These are phyloP conservation scores for Ctenoplectra terminalis DNA, from an alignment of 1,140 invertebrate species.

Conservation along the genomic window DNA sequence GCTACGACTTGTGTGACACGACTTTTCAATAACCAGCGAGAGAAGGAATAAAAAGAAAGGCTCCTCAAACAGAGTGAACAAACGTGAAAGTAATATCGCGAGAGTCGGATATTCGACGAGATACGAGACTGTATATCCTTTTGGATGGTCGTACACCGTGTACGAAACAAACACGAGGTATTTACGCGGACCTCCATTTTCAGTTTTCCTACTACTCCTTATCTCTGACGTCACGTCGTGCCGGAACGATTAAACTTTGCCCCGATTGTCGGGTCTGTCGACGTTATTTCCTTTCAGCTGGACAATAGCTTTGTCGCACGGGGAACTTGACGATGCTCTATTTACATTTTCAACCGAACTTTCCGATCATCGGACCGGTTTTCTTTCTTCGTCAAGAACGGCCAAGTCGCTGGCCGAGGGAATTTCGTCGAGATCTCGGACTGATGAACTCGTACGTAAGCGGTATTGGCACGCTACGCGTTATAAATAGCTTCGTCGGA, in stretches of 20 bases:
- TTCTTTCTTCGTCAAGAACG: neutral
- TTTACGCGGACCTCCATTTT: neutral
- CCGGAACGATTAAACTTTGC: constrained; percentile 68
- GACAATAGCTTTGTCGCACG: constrained; percentile 46
- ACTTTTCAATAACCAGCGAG: constrained; percentile 10
- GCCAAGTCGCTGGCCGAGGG: neutral
- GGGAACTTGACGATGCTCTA: constrained; percentile 9
- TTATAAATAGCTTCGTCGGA: neutral
- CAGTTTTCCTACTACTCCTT: constrained; percentile 14
- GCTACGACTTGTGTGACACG: neutral
- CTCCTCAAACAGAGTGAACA: neutral
- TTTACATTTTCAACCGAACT: constrained; percentile 42
- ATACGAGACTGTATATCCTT: neutral
- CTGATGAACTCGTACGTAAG: neutral
- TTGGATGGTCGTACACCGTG: neutral
- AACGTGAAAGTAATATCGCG: constrained; percentile 25
- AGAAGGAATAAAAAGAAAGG: neutral
- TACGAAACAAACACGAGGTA: constrained; percentile 12
- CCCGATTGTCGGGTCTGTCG: constrained; percentile 41
- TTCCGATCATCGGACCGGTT: neutral
- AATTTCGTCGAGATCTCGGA: neutral
- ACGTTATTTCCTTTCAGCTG: constrained; percentile 43
- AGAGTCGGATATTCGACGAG: constrained; percentile 14
- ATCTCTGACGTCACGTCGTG: constrained; percentile 42
- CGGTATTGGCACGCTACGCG: neutral